Evolutionary conservation across 2,888 invertebrate genomes (phyloP).

Genomic region (Ichneumoninae sp.): DNA sequence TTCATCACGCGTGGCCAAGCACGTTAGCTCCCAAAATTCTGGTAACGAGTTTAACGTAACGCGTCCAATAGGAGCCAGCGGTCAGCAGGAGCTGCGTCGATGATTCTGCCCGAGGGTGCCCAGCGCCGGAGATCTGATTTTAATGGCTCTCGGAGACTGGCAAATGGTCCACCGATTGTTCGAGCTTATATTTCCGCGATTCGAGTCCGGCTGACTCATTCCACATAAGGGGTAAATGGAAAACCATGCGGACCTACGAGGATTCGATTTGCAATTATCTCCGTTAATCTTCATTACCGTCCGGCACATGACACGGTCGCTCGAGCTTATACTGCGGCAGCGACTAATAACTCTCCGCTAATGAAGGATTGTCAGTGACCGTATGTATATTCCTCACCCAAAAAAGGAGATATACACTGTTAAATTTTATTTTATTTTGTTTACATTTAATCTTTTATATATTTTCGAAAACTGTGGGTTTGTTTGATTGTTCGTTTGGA

Average conservation of each 20-base stretch:
- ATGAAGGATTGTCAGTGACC: constrained; percentile 56
- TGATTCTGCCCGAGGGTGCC: constrained; percentile 73
- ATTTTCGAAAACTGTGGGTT: too few species aligned
- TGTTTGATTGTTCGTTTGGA: too few species aligned
- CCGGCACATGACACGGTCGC: constrained; percentile 49
- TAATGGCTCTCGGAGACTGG: constrained; percentile 77
- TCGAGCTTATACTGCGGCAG: constrained; percentile 10
- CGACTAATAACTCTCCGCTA: constrained; percentile 16
- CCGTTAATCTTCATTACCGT: constrained; percentile 48
- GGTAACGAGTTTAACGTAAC: constrained; percentile 80
- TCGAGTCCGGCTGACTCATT: constrained; percentile 69
- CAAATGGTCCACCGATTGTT: constrained; percentile 79
- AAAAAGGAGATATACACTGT: neutral
- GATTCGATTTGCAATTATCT: constrained; percentile 52
- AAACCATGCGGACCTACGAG: constrained; percentile 33
- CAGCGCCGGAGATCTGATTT: constrained; percentile 75
- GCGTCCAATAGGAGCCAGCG: constrained; percentile 56
- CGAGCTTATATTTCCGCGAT: constrained; percentile 74
- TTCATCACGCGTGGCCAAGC: constrained; percentile 74
- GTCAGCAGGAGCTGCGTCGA: constrained; percentile 55
- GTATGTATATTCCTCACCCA: neutral
- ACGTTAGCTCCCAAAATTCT: constrained; percentile 78
- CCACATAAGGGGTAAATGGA: constrained; percentile 62
- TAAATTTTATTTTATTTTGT: neutral
- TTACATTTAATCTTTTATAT: too few species aligned